Evolutionary conservation across 2,888 invertebrate genomes (phyloP).

Genomic region (Macrosiphum euphorbiae): DNA sequence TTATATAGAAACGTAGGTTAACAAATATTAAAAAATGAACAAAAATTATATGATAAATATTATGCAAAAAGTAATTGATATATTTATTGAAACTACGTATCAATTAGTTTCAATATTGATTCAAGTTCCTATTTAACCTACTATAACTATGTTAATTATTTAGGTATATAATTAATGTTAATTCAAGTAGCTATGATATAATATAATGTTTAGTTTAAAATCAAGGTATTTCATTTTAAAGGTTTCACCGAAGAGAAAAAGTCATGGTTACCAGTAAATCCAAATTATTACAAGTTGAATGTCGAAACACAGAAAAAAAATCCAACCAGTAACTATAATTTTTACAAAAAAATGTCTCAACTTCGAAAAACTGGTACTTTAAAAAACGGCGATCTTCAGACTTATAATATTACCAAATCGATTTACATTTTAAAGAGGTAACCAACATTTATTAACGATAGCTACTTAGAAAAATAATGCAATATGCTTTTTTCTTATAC

Average conservation of each 20-base stretch:
- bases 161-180: no score
- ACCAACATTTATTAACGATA: not conserved
- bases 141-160: no score
- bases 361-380: conserved; percentile 39
- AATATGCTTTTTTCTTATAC: not conserved
- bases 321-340: conserved; percentile 51
- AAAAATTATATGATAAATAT: no score
- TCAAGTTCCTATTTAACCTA: no score
- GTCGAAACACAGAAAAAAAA: conserved; percentile 43
- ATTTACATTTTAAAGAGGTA: conserved; percentile 58
- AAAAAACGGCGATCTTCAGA: conserved; percentile 29
- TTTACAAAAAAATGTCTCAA: conserved; percentile 52
- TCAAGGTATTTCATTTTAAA: not conserved
- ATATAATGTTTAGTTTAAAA: no score
- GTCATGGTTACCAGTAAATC: conserved; percentile 65
- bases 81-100: no score
- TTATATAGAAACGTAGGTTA: no score
- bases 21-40: no score
- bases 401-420: conserved; percentile 13
- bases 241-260: conserved; percentile 53
- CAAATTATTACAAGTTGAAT: conserved; percentile 59
- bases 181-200: no score
- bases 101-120: no score
- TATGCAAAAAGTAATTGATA: no score
- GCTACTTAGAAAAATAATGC: not conserved